phyloP scores from a whole-genome alignment of 1,140 invertebrate species.

The Pinna nobilis region DNA sequence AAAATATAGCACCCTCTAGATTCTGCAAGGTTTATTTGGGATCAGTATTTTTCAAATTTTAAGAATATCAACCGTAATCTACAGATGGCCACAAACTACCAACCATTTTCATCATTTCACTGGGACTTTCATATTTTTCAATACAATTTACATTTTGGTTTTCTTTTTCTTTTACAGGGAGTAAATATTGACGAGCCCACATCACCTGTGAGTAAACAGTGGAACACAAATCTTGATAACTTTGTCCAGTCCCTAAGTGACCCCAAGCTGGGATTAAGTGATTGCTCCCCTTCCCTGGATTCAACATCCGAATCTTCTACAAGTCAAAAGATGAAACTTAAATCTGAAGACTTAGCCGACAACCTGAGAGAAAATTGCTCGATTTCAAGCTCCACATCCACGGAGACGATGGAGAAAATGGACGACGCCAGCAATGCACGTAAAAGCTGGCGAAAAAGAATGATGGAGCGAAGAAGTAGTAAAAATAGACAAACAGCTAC shows the following conservation, averaged over 20 bases:
- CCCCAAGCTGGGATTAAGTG: conserved; percentile 28
- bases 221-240: conserved; percentile 34
- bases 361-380: conserved; percentile 33
- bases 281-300: background rate
- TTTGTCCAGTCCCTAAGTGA: conserved; percentile 41
- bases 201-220: conserved; percentile 31
- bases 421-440: conserved; percentile 3
- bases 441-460: conserved; percentile 17
- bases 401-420: conserved; percentile 13
- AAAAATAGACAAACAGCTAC: background rate
- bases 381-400: conserved; percentile 8
- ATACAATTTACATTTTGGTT: too few relatives aligned
- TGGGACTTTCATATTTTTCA: too few relatives aligned
- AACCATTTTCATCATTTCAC: too few relatives aligned
- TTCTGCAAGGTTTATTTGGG: too few relatives aligned
- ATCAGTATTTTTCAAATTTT: too few relatives aligned
- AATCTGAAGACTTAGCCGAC: conserved; percentile 5
- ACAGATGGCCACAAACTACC: too few relatives aligned
- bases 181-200: conserved; percentile 46
- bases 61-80: too few relatives aligned
- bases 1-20: too few relatives aligned
- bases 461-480: conserved; percentile 11
- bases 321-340: conserved; percentile 26
- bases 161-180: conserved; percentile 33
- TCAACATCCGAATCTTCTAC: background rate